Percentiles rank a stretch among this genome's conserved stretches.
Evolutionary conservation across 2,113 vertebrate species (phyloP).

Genomic region (Perca fluviatilis): DNA sequence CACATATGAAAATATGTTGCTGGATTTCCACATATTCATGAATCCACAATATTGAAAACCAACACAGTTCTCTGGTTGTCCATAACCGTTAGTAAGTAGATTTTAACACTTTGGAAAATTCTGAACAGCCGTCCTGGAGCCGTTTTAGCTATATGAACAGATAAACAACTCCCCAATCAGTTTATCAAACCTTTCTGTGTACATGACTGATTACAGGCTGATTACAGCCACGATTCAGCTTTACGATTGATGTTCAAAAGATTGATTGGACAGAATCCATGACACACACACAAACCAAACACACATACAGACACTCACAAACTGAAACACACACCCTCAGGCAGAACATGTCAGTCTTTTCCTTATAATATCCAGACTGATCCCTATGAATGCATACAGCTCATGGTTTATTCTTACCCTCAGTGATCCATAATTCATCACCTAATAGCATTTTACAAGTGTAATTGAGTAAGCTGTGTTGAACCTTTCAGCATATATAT

Average conservation of each 20-base stretch:
- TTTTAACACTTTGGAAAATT: not conserved
- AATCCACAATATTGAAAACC: not conserved
- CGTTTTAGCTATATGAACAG: not conserved
- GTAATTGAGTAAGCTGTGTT: slow-evolving; percentile 39
- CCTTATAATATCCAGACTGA: slow-evolving; percentile 4
- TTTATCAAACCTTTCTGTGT: slow-evolving; percentile 30
- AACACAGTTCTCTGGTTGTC: not conserved
- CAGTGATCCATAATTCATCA: slow-evolving; percentile 42
- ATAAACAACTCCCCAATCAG: slow-evolving; percentile 46
- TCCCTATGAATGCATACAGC: not conserved
- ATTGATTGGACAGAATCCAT: slow-evolving; percentile 19
- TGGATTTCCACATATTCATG: not conserved
- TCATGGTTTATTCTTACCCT: slow-evolving; percentile 21
- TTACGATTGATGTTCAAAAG: slow-evolving; percentile 38
- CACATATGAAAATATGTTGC: not conserved
- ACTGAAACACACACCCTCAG: slow-evolving; percentile 1
- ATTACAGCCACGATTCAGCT: slow-evolving; percentile 32
- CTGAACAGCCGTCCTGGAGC: not conserved
- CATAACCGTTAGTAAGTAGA: not conserved
- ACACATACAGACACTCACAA: not conserved
- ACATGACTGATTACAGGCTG: slow-evolving; percentile 41
- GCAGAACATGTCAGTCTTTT: slow-evolving; percentile 7
- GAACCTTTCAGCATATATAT: slow-evolving; percentile 15
- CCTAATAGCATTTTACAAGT: slow-evolving; percentile 44
- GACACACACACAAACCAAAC: not conserved